Base-by-base conservation (phyloP, 1,140 invertebrate species). In the Aphis craccivora region DNA sequence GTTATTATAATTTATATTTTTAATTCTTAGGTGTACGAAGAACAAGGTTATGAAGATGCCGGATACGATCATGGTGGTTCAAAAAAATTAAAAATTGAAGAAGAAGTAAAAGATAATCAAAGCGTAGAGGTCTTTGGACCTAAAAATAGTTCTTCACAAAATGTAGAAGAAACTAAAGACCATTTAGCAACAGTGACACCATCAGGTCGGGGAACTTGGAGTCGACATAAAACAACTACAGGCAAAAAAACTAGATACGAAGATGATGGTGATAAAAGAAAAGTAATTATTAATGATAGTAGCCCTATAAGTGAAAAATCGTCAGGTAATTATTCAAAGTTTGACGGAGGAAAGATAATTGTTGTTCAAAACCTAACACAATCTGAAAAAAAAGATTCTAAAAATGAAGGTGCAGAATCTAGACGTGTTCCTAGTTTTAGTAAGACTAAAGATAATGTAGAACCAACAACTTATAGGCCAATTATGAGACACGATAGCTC, bases 1-100 rank as follows among this genome's bases (percentile, higher is more conserved):
- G 23, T 86, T 67, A 90, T 43, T 20, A 67, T 67, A 43, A 43
- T 90, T 60, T 30, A 25, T 53, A 18, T n/a, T 60, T 51, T 94
- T 55, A 55, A 60, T 53, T 94, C 94, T 45, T 94, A 97, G 3
- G 96, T 97, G 14, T 98, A 97, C 94, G 96, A 96, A 9, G 97
- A 98, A 95, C 97, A 98, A 95, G 97, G 97, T 0, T 97, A 97
- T 94, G 97, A 97, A 95, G 97, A 98, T 95, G 96, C 96, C 1
- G 97, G 96, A 14, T 98, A 98, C 94, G 97, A 98, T 95, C 97
- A 98, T 94, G 97, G 96, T 23, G 97, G 97, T 53, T 97, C 97
- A 95, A 96, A 97, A 89, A 97, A 97, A 94, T 96, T 97, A 94
- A 97, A 97, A 1, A 95, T 96, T 94, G 95, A 96, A 67, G 81